Evolutionary conservation across 2,113 vertebrate genomes (phyloP), one percentile per base, ranked within the genome.

Genomic region (Hemicordylus capensis): DNA sequence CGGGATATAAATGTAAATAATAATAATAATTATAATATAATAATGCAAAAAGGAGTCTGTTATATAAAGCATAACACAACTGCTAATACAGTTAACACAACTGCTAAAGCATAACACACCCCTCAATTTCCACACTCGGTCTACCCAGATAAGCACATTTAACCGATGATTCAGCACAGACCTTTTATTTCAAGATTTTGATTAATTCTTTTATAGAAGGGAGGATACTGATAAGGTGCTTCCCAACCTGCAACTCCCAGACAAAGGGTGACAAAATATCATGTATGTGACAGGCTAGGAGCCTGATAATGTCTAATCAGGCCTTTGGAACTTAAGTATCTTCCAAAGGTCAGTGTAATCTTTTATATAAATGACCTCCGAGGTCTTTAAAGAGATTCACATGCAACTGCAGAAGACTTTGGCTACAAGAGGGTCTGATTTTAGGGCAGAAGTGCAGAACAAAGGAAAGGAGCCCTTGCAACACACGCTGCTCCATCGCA

Each of bases 301-400:
- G 20, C 20, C 6, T 11, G 39, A 0, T 28, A 84, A 46, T 15
- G 34, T 64, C 59, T 34, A 48, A 69, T 34, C 72, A 82, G 44
- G 28, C 48, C 87, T 73, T 77, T 15, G 79, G 17, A 80, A 63
- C 24, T 6, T 83, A 11, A 8, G 0, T 28, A 39, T 3, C 86
- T 82, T 80, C 78, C 75, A 66, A 89, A 89, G 58, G 46, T 83
- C 64, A 56, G 12, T 10, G 82, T 22, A 64, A 70, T 74, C 84
- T 42, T 82, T 80, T 24, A 73, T 0, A 3, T 59, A 84, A 86
- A 72, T 42, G 37, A 90, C 80, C 66, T 91, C 76, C 17, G 22
- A 1, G 1, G 34, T 37, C 76, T 83, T 85, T 37, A n/a, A 69
- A 89, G 46, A 86, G 46, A 66, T 73, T 83, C 54, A 80, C 82